Evolutionary conservation across 1,140 invertebrate genomes (phyloP).

Genomic region (Harpegnathos saltator): DNA sequence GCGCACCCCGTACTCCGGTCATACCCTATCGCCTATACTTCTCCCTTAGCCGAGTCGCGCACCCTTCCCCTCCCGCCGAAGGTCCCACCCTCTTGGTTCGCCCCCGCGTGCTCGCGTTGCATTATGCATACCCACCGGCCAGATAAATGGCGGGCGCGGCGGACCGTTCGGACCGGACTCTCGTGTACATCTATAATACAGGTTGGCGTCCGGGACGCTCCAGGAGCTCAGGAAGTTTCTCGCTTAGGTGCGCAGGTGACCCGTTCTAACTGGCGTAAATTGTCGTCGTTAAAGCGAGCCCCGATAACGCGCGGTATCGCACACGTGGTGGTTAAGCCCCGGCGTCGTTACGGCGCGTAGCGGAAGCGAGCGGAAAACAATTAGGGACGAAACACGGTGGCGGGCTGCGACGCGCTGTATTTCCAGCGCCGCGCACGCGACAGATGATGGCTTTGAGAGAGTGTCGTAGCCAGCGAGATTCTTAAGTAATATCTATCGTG

Average conservation of each 20-base stretch:
- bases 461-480: background rate
- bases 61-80: no score
- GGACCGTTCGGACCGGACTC: slow-evolving; percentile 51
- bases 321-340: slow-evolving; percentile 18
- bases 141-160: slow-evolving; percentile 61
- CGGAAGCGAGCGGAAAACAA: slow-evolving; percentile 15
- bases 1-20: slow-evolving; percentile 58
- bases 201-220: slow-evolving; percentile 39
- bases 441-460: background rate
- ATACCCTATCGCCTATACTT: slow-evolving; percentile 58
- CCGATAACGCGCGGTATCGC: slow-evolving; percentile 35
- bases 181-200: slow-evolving; percentile 61
- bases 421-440: background rate
- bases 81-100: background rate
- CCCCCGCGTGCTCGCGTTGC: slow-evolving; percentile 60
- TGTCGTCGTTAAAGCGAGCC: slow-evolving; percentile 59
- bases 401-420: no score
- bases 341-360: background rate
- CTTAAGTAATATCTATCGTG: no score
- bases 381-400: background rate
- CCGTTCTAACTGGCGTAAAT: slow-evolving; percentile 62
- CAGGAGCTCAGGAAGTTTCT: slow-evolving; percentile 60
- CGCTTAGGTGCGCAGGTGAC: slow-evolving; percentile 68
- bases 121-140: slow-evolving; percentile 34
- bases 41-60: slow-evolving; percentile 48